Evolutionary conservation across 1,140 invertebrate species (phyloP).

Genomic region (Nebria ingens): DNA sequence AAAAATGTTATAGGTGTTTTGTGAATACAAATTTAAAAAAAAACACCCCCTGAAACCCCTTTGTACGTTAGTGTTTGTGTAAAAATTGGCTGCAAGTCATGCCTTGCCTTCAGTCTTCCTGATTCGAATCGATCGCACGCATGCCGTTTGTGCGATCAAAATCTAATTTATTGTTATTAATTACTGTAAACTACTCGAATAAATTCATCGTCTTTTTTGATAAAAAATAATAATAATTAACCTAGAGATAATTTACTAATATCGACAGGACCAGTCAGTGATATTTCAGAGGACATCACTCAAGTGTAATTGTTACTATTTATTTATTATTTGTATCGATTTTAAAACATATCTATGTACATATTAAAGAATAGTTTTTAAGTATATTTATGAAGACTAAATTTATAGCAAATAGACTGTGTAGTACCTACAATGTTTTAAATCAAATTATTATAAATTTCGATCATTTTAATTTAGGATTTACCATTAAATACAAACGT

Average conservation of each 20-base stretch:
- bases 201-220: conserved; percentile 5
- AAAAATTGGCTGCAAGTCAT: conserved; percentile 1
- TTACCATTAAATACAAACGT: neutral
- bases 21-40: no score
- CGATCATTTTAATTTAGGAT: conserved; percentile 2
- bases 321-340: conserved; percentile 9
- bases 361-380: conserved; percentile 6
- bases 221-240: conserved; percentile 2
- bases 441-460: conserved; percentile 9
- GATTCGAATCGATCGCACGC: conserved; percentile 4
- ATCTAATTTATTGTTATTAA: no score
- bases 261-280: conserved; percentile 6
- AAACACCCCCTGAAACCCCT: neutral
- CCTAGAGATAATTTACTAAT: conserved; percentile 6
- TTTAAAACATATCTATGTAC: conserved; percentile 9
- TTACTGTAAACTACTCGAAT: conserved; percentile 5
- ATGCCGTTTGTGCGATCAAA: neutral
- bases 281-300: conserved; percentile 3
- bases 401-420: conserved; percentile 9
- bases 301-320: conserved; percentile 8
- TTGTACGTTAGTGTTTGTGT: neutral
- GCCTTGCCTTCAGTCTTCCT: conserved; percentile 8
- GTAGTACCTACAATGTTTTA: conserved; percentile 7
- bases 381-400: conserved; percentile 9
- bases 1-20: no score